Conservation (phyloP, 2,797 vertebrate genomes). For the Menidia menidia region DNA sequence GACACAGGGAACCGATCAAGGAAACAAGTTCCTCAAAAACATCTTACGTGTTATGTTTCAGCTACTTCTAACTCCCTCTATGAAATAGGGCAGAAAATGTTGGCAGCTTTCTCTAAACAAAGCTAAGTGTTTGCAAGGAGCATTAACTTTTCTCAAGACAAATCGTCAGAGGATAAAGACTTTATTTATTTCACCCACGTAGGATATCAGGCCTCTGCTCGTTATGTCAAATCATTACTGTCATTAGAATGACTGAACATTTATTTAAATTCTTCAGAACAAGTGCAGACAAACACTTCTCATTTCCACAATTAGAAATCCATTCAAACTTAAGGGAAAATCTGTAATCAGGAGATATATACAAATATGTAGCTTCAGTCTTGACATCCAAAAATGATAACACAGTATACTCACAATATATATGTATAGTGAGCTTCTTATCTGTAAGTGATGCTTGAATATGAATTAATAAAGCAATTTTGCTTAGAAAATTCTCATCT, state of each 20-base stretch:
- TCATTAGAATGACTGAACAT: no score
- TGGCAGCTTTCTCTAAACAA: constrained; percentile 37
- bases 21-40: constrained; percentile 27
- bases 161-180: constrained; percentile 1
- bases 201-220: no score
- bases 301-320: no score
- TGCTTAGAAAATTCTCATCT: constrained; percentile 62
- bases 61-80: constrained; percentile 28
- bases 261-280: no score
- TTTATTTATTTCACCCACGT: no score
- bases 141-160: constrained; percentile 39
- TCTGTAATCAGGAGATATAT: no score
- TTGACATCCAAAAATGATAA: no score
- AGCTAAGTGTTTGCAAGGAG: constrained; percentile 29
- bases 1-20: constrained; percentile 36
- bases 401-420: no score
- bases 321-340: no score
- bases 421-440: constrained; percentile 57
- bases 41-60: constrained; percentile 42
- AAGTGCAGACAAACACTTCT: no score
- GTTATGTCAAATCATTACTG: no score
- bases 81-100: constrained; percentile 44
- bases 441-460: constrained; percentile 68
- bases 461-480: constrained; percentile 75
- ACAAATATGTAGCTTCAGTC: no score